Evolutionary conservation across 2,888 invertebrate genomes (phyloP).

Genomic region (Spodoptera picta): DNA sequence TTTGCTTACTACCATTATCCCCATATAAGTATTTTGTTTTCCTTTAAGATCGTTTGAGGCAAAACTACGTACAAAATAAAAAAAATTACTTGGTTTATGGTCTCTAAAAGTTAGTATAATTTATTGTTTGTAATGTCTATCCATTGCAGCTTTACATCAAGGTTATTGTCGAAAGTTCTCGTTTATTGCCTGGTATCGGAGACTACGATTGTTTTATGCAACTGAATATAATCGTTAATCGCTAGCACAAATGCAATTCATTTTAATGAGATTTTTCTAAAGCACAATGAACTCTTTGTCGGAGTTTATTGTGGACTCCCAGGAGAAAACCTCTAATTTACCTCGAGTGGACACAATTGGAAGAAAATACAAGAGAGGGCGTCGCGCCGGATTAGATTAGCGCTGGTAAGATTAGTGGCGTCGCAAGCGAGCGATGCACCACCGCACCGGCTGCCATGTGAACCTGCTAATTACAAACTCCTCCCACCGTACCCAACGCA

Average conservation of each 20-base stretch:
- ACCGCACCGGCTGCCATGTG: constrained; percentile 67
- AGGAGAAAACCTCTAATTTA: constrained; percentile 84
- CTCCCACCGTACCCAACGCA: constrained; percentile 55
- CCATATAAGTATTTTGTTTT: constrained; percentile 26
- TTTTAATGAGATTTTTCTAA: constrained; percentile 65
- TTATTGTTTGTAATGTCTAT: constrained; percentile 5
- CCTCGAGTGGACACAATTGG: constrained; percentile 87
- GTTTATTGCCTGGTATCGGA: constrained; percentile 24
- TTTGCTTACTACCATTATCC: constrained; percentile 32
- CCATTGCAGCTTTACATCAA: constrained; percentile 12
- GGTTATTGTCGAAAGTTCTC: constrained; percentile 4
- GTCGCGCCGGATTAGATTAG: constrained; percentile 86
- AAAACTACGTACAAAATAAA: constrained; percentile 15
- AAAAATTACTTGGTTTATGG: constrained; percentile 10
- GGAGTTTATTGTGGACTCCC: constrained; percentile 76
- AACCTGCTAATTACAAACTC: constrained; percentile 77
- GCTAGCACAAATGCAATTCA: constrained; percentile 52
- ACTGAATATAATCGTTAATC: constrained; percentile 40
- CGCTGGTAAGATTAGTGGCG: constrained; percentile 84
- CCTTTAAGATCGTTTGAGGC: constrained; percentile 11
- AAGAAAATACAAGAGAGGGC: constrained; percentile 87
- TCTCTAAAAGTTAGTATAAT: constrained; percentile 6
- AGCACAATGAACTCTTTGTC: constrained; percentile 71
- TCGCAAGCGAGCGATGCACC: constrained; percentile 64
- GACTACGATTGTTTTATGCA: constrained; percentile 26